These are phyloP conservation scores for Malacoctenus gilli DNA, from an alignment of 2,797 vertebrate genomes.

Conservation along the genomic window DNA sequence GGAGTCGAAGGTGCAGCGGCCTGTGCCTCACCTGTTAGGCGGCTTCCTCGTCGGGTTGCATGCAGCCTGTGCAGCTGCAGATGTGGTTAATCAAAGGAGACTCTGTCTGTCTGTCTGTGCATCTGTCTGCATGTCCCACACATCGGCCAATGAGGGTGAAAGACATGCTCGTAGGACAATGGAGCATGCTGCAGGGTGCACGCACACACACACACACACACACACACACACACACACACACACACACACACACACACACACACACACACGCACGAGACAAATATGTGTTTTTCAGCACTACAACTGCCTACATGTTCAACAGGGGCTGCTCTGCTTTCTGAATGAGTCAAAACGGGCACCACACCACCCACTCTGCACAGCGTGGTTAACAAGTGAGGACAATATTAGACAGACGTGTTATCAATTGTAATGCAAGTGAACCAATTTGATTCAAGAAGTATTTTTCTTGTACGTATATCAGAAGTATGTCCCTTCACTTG, in stretches of 20 bases:
- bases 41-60: slow-evolving; percentile 32
- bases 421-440: too few species aligned
- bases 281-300: slow-evolving; percentile 28
- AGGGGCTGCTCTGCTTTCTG: slow-evolving; percentile 22
- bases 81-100: slow-evolving; percentile 45
- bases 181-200: slow-evolving; percentile 44
- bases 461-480: too few species aligned
- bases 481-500: too few species aligned
- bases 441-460: too few species aligned
- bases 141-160: slow-evolving; percentile 34
- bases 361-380: slow-evolving; percentile 39
- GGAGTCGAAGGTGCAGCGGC: background rate
- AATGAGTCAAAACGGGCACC: slow-evolving; percentile 48
- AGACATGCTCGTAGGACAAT: slow-evolving; percentile 71
- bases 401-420: background rate
- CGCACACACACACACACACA: slow-evolving; percentile 33
- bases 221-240: slow-evolving; percentile 11
- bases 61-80: slow-evolving; percentile 39
- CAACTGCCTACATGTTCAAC: slow-evolving; percentile 19
- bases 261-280: slow-evolving; percentile 27
- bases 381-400: background rate
- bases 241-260: slow-evolving; percentile 14
- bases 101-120: slow-evolving; percentile 22
- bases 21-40: slow-evolving; percentile 20
- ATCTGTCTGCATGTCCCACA: slow-evolving; percentile 4